phyloP scores from a whole-genome alignment of 2,113 vertebrate genomes.

The Podiceps cristatus region DNA sequence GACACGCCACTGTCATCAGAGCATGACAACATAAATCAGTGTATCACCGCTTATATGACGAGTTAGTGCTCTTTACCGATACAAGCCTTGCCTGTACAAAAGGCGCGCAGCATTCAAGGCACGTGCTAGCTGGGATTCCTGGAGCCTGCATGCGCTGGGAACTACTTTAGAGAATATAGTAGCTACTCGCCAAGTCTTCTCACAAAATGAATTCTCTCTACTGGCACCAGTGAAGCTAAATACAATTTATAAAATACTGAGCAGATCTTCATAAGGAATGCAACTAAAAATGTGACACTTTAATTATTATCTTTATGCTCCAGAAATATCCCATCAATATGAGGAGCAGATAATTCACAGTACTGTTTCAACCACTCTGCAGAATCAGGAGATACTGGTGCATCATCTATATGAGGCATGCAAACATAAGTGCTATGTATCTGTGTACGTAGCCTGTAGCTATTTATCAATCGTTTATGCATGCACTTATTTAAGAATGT shows the following conservation, averaged over 20 bases:
- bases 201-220: conserved; percentile 7
- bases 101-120: not conserved
- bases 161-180: not conserved
- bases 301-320: conserved; percentile 55
- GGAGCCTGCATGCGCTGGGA: not conserved
- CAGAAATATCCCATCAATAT: conserved; percentile 48
- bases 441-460: not conserved
- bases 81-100: not conserved
- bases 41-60: accelerated
- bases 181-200: not conserved
- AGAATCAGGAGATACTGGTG: conserved; percentile 4
- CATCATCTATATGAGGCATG: not conserved
- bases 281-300: conserved; percentile 47
- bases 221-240: conserved; percentile 45
- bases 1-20: not conserved
- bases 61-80: accelerated
- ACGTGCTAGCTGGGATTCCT: not conserved
- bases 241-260: conserved; percentile 38
- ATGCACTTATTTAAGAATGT: conserved; percentile 14
- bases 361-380: not conserved
- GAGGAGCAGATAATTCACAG: conserved; percentile 20
- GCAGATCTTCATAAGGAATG: conserved; percentile 38
- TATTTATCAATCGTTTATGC: conserved; percentile 26
- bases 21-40: not conserved
- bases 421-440: not conserved